Base-by-base conservation (phyloP, 2,797 vertebrate species). In the Sebastes hubbsi region DNA sequence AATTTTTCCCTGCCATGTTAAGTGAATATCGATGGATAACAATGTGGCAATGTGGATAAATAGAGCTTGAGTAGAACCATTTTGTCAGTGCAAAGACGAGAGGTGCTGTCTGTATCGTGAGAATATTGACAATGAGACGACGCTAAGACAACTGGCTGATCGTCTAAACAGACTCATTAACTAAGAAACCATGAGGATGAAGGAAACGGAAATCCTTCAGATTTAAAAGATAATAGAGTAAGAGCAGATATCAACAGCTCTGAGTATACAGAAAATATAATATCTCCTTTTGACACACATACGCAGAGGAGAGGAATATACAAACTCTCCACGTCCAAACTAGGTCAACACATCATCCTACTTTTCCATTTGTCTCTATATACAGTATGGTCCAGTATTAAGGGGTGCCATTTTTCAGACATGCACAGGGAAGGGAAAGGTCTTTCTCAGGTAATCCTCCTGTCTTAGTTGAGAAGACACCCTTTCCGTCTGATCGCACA, bases 1-100 rank as follows among this genome's bases (percentile, higher is more conserved):
- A 75, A 91, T 91, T 88, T 88, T 84, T 75, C 63, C 24, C 72
- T 68, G 73, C 56, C 36, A 54, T 58, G 52, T 63, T 80, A 77
- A 87, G 61, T 80, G 82, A 91, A 81, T 77, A 78, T 82, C 46
- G 24, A 82, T 65, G 56, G 46, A 72, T 81, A 79, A 77, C 62
- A 77, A 56, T 34, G 82, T 61, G 58, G 20, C 14, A 38, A 27
- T 55, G 62, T 14, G 25, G 34, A 20, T 65, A 20, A 58, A 66
- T 42, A 54, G 59, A 77, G 55, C 42, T 59, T 1, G 29, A 72
- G 29, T 6, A 36, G 25, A 67, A 80, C 74, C 76, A 80, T 82
- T 78, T 66, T 83, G 58, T 80, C 74, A 77, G 55, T 0, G 42
- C 25, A 64, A 27, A 49, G 49, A 22, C 5, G 58, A 34, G 32